Evolutionary conservation across 2,888 invertebrate genomes (phyloP).

Genomic region (Gymnocheta viridis): DNA sequence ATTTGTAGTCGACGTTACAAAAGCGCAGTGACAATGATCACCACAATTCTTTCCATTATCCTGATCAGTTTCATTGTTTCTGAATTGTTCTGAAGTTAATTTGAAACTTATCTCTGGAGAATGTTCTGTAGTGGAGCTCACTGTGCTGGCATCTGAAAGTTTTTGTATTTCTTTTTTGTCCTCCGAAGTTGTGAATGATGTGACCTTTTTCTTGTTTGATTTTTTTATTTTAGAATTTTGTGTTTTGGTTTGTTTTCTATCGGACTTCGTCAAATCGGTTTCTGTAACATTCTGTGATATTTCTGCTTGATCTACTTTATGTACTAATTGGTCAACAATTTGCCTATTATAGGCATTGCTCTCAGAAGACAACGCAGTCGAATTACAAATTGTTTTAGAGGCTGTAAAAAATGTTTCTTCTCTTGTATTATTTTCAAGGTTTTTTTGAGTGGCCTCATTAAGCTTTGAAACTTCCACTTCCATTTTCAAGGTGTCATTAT

Average conservation of each 20-base stretch:
- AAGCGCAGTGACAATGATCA: constrained; percentile 74
- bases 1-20: constrained; percentile 76
- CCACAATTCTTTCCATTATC: too few relatives aligned
- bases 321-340: neutral
- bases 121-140: constrained; percentile 32
- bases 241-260: neutral
- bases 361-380: constrained; percentile 74
- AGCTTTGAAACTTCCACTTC: neutral
- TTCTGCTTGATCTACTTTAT: neutral
- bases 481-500: too few relatives aligned
- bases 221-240: neutral
- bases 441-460: neutral
- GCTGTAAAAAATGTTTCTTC: constrained; percentile 68
- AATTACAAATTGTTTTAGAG: constrained; percentile 74
- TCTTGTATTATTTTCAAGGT: too few relatives aligned
- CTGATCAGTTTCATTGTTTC: neutral
- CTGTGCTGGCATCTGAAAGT: neutral
- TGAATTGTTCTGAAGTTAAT: neutral
- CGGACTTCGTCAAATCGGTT: neutral
- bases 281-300: neutral
- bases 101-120: constrained; percentile 10
- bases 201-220: neutral
- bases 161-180: neutral
- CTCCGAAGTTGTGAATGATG: too few relatives aligned
- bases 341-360: constrained; percentile 65